A percentile compares a stretch with the other conserved stretches of the same genome.
phyloP scores from a whole-genome alignment of 1,140 invertebrate genomes.

The Trinorchestia longiramus region DNA sequence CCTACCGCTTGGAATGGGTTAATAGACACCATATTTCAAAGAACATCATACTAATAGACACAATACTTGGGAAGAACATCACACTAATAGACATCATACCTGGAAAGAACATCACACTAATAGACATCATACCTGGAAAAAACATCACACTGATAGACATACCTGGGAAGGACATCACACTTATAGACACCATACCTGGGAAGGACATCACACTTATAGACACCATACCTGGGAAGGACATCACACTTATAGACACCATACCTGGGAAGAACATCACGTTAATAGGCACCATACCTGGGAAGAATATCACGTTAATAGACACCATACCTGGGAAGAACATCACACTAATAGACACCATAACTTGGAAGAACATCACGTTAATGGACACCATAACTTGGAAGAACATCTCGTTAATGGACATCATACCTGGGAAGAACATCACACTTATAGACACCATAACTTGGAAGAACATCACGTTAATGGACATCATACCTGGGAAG shows the following conservation, averaged over 20 bases:
- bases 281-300: not conserved
- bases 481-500: conserved; percentile 41
- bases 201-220: too few species aligned
- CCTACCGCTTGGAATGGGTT: too few species aligned
- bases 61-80: not conserved
- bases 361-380: not conserved
- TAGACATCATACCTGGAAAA: not conserved
- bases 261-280: not conserved
- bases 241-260: too few species aligned
- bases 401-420: too few species aligned
- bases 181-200: too few species aligned
- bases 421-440: too few species aligned
- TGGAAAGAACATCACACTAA: not conserved
- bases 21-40: too few species aligned
- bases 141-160: not conserved
- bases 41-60: not conserved
- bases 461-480: too few species aligned
- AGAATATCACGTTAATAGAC: not conserved
- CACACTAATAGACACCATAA: not conserved
- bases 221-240: too few species aligned
- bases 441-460: too few species aligned
- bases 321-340: not conserved
- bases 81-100: not conserved
- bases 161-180: not conserved
- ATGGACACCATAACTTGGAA: too few species aligned